These are phyloP conservation scores for Octodonta nipae DNA, from an alignment of 2,888 invertebrate species.

Conservation along the genomic window DNA sequence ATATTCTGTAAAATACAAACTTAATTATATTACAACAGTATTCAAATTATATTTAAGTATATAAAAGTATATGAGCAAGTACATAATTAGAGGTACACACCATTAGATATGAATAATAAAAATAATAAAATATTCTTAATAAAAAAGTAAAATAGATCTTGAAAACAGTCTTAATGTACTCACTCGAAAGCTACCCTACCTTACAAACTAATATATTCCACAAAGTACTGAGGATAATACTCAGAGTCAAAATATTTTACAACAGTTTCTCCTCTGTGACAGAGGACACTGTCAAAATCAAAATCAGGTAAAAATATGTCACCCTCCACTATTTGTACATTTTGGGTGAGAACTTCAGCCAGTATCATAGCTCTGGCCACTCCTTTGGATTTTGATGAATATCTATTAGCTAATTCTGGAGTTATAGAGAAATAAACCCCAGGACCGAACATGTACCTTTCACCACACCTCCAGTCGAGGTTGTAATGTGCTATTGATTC, in stretches of 20 bases:
- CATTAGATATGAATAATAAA: too few species aligned
- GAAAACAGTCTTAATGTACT: too few species aligned
- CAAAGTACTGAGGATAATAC: slow-evolving; percentile 29
- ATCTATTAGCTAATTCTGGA: slow-evolving; percentile 20
- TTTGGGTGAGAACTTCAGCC: slow-evolving; percentile 24
- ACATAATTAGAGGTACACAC: too few species aligned
- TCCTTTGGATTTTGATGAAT: slow-evolving; percentile 18
- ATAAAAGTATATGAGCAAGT: too few species aligned
- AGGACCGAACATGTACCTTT: slow-evolving; percentile 22
- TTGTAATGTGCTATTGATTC: slow-evolving; percentile 22
- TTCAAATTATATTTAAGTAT: too few species aligned
- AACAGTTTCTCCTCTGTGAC: slow-evolving; percentile 21
- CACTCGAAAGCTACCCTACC: too few species aligned
- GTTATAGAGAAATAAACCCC: slow-evolving; percentile 26
- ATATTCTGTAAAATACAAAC: too few species aligned
- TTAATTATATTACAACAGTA: too few species aligned
- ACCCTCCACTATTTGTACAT: slow-evolving; percentile 10
- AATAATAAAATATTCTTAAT: too few species aligned
- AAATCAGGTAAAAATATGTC: slow-evolving; percentile 18
- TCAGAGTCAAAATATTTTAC: slow-evolving; percentile 32
- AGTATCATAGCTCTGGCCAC: slow-evolving; percentile 24
- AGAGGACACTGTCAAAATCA: slow-evolving; percentile 25
- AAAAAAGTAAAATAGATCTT: too few species aligned
- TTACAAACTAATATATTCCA: slow-evolving; percentile 19
- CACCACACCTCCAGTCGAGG: slow-evolving; percentile 25